A percentile compares a stretch with the other conserved stretches of the same genome.
Conservation (phyloP, 2,113 vertebrate genomes). For the Uropsilus gracilis region DNA sequence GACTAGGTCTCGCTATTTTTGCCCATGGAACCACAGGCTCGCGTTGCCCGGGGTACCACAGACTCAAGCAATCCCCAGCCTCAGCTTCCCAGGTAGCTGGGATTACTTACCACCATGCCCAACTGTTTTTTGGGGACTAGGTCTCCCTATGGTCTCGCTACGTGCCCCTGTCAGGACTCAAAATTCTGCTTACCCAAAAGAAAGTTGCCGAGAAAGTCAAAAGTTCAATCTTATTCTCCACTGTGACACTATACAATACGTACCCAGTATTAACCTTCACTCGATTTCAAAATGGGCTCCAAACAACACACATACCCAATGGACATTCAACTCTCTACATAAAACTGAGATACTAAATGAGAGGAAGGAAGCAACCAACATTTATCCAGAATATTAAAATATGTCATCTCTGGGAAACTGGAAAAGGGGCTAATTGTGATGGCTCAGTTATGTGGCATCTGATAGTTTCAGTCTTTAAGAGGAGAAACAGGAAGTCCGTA, state of each 20-base stretch:
- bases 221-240: not conserved
- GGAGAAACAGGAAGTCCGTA: not conserved
- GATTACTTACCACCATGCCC: too few species aligned
- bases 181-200: constrained; percentile 1
- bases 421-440: not conserved
- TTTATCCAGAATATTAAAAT: not conserved
- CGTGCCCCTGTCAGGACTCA: too few species aligned
- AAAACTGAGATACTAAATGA: not conserved
- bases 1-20: too few species aligned
- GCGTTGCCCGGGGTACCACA: too few species aligned
- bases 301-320: not conserved
- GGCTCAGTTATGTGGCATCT: not conserved
- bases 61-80: too few species aligned
- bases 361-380: not conserved
- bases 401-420: not conserved
- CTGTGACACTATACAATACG: not conserved
- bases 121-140: too few species aligned
- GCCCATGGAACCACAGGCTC: too few species aligned
- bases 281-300: not conserved
- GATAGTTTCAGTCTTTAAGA: not conserved
- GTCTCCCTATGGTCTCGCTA: too few species aligned
- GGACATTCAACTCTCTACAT: not conserved
- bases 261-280: not conserved
- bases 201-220: not conserved
- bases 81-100: too few species aligned